These are phyloP conservation scores for Hormiphora californensis DNA, from an alignment of 37 sponge, comb jelly and placozoan species.

Conservation along the genomic window DNA sequence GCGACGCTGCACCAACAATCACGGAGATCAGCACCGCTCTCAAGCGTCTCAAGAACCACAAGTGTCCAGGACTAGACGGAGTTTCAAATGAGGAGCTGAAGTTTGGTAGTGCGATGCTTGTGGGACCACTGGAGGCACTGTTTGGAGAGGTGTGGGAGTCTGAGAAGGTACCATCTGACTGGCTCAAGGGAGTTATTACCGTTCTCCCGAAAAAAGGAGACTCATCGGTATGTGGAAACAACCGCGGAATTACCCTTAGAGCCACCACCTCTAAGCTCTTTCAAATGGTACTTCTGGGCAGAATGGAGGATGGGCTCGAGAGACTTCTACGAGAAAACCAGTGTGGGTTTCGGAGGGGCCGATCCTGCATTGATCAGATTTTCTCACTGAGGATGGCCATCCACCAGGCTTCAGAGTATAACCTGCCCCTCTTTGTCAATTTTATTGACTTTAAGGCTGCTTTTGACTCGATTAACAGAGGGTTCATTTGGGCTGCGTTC, in stretches of 20 bases:
- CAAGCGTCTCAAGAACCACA: no score
- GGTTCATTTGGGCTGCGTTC: not conserved
- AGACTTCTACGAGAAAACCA: not conserved
- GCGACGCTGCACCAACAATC: no score
- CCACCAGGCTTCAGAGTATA: no score
- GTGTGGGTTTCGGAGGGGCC: conserved; percentile 54
- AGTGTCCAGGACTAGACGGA: no score
- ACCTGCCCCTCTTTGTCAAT: not conserved
- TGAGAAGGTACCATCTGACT: no score
- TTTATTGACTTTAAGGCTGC: conserved; percentile 53
- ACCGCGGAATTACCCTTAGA: not conserved
- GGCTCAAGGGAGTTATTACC: not conserved
- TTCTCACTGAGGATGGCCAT: conserved; percentile 7
- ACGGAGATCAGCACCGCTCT: no score
- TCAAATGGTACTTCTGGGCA: not conserved
- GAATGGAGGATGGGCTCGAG: not conserved
- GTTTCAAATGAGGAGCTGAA: no score
- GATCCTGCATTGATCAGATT: conserved; percentile 45
- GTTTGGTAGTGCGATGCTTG: no score
- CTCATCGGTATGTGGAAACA: not conserved
- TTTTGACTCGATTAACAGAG: no score
- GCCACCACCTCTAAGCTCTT: conserved; percentile 55
- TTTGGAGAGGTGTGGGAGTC: no score
- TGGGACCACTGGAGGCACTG: no score
- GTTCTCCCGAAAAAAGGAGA: not conserved